Conservation (phyloP, 2,113 vertebrate genomes). For the Sceloporus tristichus region DNA sequence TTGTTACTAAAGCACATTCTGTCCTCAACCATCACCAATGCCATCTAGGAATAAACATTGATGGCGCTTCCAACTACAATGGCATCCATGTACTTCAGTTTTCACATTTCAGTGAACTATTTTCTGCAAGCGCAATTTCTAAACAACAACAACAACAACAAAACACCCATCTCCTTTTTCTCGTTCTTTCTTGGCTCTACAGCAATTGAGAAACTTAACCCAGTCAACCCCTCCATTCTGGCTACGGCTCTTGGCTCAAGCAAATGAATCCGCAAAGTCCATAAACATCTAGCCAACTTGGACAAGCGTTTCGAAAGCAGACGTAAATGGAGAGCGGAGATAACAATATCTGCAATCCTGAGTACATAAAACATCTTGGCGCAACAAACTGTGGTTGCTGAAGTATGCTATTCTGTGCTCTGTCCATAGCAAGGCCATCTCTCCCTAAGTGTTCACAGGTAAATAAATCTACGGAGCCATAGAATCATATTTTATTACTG, state of each 20-base stretch:
- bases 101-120: constrained; percentile 43
- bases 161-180: background rate
- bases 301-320: constrained; percentile 65
- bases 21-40: constrained; percentile 54
- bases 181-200: constrained; percentile 57
- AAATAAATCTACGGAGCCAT: too few species aligned
- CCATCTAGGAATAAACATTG: constrained; percentile 40
- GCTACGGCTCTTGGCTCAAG: constrained; percentile 67
- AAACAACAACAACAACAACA: background rate
- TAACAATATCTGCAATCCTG: constrained; percentile 63
- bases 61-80: constrained; percentile 39
- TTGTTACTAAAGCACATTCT: constrained; percentile 43
- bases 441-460: too few species aligned
- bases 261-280: constrained; percentile 76
- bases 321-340: constrained; percentile 79
- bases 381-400: background rate
- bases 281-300: constrained; percentile 73
- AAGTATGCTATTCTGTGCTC: constrained; percentile 1
- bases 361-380: background rate
- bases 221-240: constrained; percentile 73
- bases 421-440: background rate
- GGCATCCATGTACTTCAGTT: constrained; percentile 55
- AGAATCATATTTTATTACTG: too few species aligned
- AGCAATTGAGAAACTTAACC: constrained; percentile 64
- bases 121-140: constrained; percentile 51